Percentiles rank a stretch among this genome's conserved stretches.
phyloP scores from a whole-genome alignment of 2,113 vertebrate species.

The Platysternon megacephalum region DNA sequence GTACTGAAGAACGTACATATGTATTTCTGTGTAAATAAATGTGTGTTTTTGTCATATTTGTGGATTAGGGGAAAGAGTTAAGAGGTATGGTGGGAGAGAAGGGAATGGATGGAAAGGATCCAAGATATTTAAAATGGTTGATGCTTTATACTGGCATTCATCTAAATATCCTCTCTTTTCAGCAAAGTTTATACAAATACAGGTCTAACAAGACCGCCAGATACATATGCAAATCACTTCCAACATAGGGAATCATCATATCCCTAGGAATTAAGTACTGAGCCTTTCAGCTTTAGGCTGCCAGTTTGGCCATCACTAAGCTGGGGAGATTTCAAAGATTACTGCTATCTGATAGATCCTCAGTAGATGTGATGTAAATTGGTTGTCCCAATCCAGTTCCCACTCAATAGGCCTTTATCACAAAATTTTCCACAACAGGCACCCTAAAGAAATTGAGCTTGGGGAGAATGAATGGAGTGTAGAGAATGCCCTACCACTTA shows the following conservation, averaged over 20 bases:
- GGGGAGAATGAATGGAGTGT: neutral
- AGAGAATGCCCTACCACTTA: neutral
- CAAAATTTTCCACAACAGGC: slow-evolving; percentile 7
- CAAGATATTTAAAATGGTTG: neutral
- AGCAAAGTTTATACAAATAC: neutral
- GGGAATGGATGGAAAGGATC: neutral
- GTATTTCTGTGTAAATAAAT: neutral
- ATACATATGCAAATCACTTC: neutral
- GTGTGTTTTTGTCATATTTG: neutral
- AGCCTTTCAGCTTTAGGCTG: neutral
- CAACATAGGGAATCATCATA: neutral
- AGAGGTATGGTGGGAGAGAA: neutral
- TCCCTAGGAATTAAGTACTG: neutral
- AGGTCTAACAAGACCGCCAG: neutral
- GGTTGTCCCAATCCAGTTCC: neutral
- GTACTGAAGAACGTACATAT: neutral
- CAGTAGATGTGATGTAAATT: neutral
- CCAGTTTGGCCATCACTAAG: too few species aligned
- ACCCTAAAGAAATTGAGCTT: neutral
- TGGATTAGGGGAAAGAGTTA: neutral
- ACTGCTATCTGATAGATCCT: neutral
- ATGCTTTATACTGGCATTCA: neutral
- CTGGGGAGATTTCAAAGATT: too few species aligned
- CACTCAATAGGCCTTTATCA: slow-evolving; percentile 2
- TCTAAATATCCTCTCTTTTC: rapidly evolving